Conservation (phyloP, 1,140 invertebrate species). For the Brachionus calyciflorus region DNA sequence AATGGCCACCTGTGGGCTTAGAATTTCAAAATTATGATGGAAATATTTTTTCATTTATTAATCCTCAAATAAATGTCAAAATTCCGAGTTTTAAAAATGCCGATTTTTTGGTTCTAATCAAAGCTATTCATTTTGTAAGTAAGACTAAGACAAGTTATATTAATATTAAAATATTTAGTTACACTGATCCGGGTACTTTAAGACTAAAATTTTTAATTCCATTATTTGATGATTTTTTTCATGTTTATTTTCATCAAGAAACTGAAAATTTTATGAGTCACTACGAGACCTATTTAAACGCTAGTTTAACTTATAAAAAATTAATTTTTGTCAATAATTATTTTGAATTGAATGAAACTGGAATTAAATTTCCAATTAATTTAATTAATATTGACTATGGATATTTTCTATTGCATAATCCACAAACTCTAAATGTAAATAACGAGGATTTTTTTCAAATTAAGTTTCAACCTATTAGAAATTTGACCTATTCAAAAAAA, state of each 20-base stretch:
- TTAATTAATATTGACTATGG: neutral
- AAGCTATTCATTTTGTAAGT: neutral
- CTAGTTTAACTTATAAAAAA: slow-evolving; percentile 11
- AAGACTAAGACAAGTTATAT: neutral
- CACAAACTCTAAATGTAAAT: neutral
- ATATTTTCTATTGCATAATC: neutral
- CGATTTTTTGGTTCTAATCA: neutral
- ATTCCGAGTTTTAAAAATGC: neutral
- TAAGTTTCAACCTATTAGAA: neutral
- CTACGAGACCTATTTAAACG: neutral
- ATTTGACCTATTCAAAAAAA: neutral
- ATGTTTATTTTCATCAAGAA: neutral
- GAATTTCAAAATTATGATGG: too few relatives aligned
- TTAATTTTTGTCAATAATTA: slow-evolving; percentile 17
- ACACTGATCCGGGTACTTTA: neutral
- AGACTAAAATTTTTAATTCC: neutral
- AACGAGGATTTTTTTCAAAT: neutral
- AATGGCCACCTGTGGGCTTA: neutral
- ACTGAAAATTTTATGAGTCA: neutral
- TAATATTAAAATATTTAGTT: neutral
- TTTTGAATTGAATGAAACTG: neutral
- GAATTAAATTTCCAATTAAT: slow-evolving; percentile 32
- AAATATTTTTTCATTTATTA: neutral
- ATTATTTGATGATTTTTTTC: neutral
- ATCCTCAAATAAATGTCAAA: neutral